These are phyloP conservation scores for Otolemur crassicaudatus DNA, from an alignment of 2,797 vertebrate species.

Conservation along the genomic window DNA sequence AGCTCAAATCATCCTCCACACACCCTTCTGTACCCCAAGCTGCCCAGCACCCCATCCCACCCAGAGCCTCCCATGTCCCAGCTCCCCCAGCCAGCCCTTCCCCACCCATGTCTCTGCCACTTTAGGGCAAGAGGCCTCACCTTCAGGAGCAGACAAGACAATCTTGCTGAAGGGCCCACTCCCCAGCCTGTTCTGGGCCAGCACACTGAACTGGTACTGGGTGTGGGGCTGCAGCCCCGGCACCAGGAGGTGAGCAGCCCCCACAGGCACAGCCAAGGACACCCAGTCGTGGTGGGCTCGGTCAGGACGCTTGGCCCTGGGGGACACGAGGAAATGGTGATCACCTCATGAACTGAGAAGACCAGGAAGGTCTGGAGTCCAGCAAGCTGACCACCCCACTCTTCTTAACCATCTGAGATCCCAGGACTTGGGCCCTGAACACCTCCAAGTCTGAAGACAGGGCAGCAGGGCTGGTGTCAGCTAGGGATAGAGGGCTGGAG, in stretches of 20 bases:
- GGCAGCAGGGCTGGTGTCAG: background rate
- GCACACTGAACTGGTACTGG: constrained; percentile 96
- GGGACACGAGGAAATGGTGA: background rate
- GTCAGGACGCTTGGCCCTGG: constrained; percentile 92
- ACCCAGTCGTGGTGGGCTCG: constrained; percentile 96
- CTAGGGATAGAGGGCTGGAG: background rate
- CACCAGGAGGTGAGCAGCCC: constrained; percentile 92
- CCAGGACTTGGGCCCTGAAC: background rate
- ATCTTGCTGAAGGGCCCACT: constrained; percentile 98
- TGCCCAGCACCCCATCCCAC: background rate
- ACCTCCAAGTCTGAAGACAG: background rate
- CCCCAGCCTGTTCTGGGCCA: constrained; percentile 97
- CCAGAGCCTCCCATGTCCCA: background rate
- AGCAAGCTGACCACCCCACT: background rate
- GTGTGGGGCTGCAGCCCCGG: constrained; percentile 91
- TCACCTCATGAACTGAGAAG: background rate
- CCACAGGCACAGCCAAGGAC: constrained; percentile 92
- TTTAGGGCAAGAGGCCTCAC: constrained; percentile 69
- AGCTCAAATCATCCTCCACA: background rate
- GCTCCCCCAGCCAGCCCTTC: background rate
- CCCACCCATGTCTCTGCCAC: background rate
- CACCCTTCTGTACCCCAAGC: background rate
- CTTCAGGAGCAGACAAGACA: constrained; percentile 90
- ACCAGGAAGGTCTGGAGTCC: background rate
- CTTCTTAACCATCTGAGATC: background rate